Base-by-base conservation (phyloP, 2,113 vertebrate genomes). In the Oncorhynchus gorbuscha region DNA sequence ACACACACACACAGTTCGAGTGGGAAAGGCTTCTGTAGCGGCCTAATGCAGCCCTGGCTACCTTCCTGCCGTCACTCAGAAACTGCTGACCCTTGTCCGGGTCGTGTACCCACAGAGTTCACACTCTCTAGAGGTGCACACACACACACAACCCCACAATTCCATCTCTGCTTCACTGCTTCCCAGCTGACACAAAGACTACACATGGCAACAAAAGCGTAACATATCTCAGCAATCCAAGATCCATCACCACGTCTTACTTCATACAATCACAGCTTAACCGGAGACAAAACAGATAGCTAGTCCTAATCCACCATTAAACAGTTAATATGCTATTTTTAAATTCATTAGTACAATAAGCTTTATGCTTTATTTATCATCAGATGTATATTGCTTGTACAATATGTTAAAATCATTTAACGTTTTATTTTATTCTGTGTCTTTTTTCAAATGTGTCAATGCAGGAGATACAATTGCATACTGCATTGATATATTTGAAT, bases 31-130 rank as follows among this genome's bases (percentile, higher is more conserved):
- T 9, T 73, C 30, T 79, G 66, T 35, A 16, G 71, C 65, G 20
- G 72, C n/a, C 35, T 30, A 67, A 65, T 22, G 48, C 66, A 1
- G 32, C 20, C 73, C 59, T 69, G 35, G 69, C 74, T 73, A 78
- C 77, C 82, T 80, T 86, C 72, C 81, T 73, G 76, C 71, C 79
- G 73, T 86, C 79, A 66, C 67, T 81, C 76, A 72, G 58, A 77
- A 89, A 81, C 79, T 58, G 24, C 82, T 78, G 79, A 85, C 76
- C 76, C n/a, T 55, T 84, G 49, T 76, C 28, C 39, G 32, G 71
- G 51, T 51, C 49, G 58, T 13, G 30, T 83, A 77, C 84, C 72
- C 80, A 28, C 73, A 73, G 45, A 73, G 20, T 26, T 28, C 73
- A 24, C 55, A 76, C 72, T 58, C 45, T 28, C 59, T 45, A 26